Conservation (phyloP, 2,113 vertebrate genomes). For the Mus spicilegus region DNA sequence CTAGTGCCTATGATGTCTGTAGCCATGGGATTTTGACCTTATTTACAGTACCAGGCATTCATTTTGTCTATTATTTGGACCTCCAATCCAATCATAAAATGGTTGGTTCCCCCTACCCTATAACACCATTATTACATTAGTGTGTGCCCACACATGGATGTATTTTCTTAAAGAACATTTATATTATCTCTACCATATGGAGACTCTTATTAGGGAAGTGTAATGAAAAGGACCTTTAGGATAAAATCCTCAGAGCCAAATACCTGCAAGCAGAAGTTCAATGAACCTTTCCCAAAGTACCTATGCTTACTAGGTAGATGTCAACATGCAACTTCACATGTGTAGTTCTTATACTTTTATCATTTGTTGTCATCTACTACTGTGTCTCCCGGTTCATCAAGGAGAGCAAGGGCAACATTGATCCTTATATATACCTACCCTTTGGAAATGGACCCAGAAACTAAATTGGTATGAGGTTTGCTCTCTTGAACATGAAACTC, state of each 20-base stretch:
- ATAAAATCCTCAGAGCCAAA: neutral
- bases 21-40: neutral
- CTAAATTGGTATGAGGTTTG: slow-evolving; percentile 91
- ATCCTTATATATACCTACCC: slow-evolving; percentile 86
- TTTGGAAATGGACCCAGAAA: slow-evolving; percentile 90
- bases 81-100: neutral
- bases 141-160: neutral
- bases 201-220: neutral
- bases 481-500: slow-evolving; percentile 87
- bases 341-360: neutral
- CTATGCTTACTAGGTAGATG: neutral
- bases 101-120: fast-evolving
- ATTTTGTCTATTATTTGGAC: too few relatives aligned
- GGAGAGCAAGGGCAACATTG: slow-evolving; percentile 83
- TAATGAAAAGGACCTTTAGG: neutral
- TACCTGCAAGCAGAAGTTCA: neutral
- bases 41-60: neutral
- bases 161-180: neutral
- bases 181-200: too few relatives aligned
- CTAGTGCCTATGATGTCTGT: too few relatives aligned
- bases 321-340: neutral
- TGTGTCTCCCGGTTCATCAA: slow-evolving; percentile 86
- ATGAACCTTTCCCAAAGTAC: neutral
- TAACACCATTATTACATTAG: neutral
- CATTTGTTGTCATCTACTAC: neutral